These are phyloP conservation scores for Oreochromis niloticus DNA, from an alignment of 2,113 vertebrate species.

Conservation along the genomic window DNA sequence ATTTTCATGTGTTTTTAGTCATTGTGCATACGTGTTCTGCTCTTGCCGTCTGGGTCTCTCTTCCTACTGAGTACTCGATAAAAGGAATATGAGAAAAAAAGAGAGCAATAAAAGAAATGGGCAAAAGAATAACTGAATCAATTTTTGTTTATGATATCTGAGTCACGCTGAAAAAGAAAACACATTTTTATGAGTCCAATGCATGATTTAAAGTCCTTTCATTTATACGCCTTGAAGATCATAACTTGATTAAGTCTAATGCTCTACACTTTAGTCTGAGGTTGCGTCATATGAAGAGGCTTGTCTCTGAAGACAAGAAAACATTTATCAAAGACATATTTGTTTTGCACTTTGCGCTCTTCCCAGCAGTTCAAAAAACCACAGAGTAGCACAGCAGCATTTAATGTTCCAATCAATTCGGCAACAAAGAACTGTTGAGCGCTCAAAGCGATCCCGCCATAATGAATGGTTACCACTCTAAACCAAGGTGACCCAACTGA, in stretches of 20 bases:
- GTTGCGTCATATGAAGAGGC: background rate
- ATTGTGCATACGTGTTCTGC: background rate
- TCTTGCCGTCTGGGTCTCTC: background rate
- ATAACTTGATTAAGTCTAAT: background rate
- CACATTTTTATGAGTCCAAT: background rate
- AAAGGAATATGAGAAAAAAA: background rate
- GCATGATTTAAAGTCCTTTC: background rate
- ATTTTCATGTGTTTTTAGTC: background rate
- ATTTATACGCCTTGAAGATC: background rate
- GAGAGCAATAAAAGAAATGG: background rate
- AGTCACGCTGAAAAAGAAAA: background rate
- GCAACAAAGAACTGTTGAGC: background rate
- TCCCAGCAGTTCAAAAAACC: conserved; percentile 13
- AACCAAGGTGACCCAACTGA: conserved; percentile 4
- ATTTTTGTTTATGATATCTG: background rate
- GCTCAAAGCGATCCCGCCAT: background rate
- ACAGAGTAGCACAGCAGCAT: background rate
- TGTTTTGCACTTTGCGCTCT: background rate
- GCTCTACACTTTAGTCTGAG: background rate
- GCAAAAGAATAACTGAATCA: background rate
- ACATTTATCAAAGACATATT: conserved; percentile 14
- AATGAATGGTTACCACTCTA: conserved; percentile 15
- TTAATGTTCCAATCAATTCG: conserved; percentile 3
- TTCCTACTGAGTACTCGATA: background rate
- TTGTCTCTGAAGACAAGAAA: background rate